Base-by-base conservation (phyloP, 2,888 invertebrate species). In the Cantharis rufa region DNA sequence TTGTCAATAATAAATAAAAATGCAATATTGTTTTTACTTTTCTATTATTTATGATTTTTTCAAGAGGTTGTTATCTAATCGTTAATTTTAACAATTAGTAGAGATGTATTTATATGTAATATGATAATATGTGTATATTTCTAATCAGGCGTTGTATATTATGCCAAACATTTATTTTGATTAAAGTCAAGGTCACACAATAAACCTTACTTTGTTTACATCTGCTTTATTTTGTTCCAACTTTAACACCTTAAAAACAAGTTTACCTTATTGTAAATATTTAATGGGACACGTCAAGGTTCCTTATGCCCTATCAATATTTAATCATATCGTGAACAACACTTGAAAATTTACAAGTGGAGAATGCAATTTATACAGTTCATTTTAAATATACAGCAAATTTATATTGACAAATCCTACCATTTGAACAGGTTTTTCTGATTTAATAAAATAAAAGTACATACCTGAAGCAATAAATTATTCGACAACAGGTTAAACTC, bases 21-120 rank as follows among this genome's bases (percentile, higher is more conserved):
- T 64, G 72, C 63, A 72, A 72, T 63, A 72, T 27, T 62, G 24
- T 64, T 72, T 63, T 72, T 72, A 72, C 15, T 72, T 63, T 27
- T 72, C 16, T 21, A 27, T 28, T 72, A 62, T 27, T 62, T 72
- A 66, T 66, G 24, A 66, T 66, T 66, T 24, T 13, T 48, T 48
- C 48, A 48, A n/a, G 10, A 66, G 64, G 64, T 66, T 68, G 18
- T 68, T 62, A 74, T 76, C 64, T 76, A 74, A 74, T 74, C 74
- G 48, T 66, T 71, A 71, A 69, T 77, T 74, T 72, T 76, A 68
- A n/a, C 7, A 24, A 48, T 74, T 74, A 74, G 73, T 76, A 76
- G 75, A 48, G 69, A 71, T 75, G 27, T 72, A 75, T 72, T 61
- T 71, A 62, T 75, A 71, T 75, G 68, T 75, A 48, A 48, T 48